Evolutionary conservation across 2,113 vertebrate species (phyloP).

Genomic region (Chaetorhynchus papuensis): DNA sequence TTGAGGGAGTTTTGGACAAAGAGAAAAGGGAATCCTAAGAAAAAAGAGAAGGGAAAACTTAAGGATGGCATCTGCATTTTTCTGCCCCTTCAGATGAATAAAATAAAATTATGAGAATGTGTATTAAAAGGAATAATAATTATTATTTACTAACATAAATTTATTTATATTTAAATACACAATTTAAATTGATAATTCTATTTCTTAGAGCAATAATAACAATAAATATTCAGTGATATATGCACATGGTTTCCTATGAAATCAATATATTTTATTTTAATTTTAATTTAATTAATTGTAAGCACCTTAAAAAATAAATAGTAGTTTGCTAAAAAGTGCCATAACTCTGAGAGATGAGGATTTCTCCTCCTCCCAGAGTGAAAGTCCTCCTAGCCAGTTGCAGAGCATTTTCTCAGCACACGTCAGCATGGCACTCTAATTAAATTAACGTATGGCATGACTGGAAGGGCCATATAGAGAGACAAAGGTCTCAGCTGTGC

Average conservation of each 20-base stretch:
- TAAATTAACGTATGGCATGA: not conserved
- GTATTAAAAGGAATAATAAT: not conserved
- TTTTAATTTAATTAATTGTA: not conserved
- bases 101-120: not conserved
- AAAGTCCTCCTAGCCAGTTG: not conserved
- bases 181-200: not conserved
- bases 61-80: not conserved
- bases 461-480: not conserved
- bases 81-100: not conserved
- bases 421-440: accelerated
- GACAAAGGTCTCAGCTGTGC: not conserved
- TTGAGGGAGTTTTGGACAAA: not conserved
- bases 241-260: not conserved
- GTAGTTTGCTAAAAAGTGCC: not conserved
- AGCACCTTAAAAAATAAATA: not conserved
- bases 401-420: not conserved
- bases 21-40: not conserved
- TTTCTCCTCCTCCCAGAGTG: not conserved
- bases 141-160: not conserved
- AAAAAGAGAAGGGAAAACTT: not conserved
- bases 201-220: not conserved
- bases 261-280: not conserved
- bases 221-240: not conserved
- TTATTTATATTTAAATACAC: not conserved
- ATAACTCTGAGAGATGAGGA: not conserved